Evolutionary conservation across 35 echinoderm and acorn worm genomes (phyloP).

Genomic region (Heliocidaris tuberculata): DNA sequence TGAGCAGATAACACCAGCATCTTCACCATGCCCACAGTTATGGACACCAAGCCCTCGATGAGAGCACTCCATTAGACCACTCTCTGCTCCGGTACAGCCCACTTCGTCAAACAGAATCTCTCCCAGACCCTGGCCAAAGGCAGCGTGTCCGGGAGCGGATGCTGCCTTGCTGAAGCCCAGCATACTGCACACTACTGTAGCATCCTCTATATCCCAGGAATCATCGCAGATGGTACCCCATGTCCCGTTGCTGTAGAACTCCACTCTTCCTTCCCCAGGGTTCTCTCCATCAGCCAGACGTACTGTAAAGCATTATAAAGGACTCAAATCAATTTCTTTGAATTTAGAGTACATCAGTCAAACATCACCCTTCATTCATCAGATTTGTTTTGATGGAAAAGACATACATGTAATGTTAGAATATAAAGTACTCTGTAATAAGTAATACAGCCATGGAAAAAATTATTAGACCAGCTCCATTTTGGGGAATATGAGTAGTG

Average conservation of each 20-base stretch:
- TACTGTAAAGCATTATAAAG: not conserved
- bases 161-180: not conserved
- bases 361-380: no score
- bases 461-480: no score
- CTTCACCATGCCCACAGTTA: not conserved
- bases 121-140: not conserved
- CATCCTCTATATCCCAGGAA: not conserved
- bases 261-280: not conserved
- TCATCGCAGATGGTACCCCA: not conserved
- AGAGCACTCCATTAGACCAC: not conserved
- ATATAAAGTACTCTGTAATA: no score
- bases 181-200: not conserved
- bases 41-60: not conserved
- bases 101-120: not conserved
- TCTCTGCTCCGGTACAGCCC: not conserved
- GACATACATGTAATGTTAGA: no score
- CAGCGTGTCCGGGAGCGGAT: not conserved
- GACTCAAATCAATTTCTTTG: no score
- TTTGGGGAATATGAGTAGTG: no score
- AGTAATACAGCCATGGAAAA: no score
- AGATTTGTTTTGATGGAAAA: no score
- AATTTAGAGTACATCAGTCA: no score
- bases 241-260: not conserved
- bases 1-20: not conserved
- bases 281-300: not conserved